Evolutionary conservation across 2,113 vertebrate genomes (phyloP).

Genomic region (Macrotus californicus): DNA sequence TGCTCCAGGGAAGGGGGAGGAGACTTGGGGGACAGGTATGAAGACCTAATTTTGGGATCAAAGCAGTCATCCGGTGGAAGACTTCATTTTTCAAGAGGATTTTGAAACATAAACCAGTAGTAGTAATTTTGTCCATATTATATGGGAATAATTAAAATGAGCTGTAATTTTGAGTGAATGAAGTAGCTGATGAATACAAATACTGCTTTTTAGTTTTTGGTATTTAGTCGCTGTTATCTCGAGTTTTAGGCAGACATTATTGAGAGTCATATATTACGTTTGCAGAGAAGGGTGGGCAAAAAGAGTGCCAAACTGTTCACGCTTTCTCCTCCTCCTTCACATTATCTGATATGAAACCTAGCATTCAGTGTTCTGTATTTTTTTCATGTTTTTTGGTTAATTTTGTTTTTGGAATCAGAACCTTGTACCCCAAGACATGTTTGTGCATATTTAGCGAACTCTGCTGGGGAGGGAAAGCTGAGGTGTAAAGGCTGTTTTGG

Average conservation of each 20-base stretch:
- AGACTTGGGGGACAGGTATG: neutral
- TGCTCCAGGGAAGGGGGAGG: neutral
- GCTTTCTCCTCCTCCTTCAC: neutral
- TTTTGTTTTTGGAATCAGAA: neutral
- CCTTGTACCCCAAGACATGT: neutral
- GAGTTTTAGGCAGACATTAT: slow-evolving; percentile 4
- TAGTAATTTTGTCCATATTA: neutral
- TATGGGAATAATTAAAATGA: neutral
- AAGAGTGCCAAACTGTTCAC: neutral
- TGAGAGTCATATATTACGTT: neutral
- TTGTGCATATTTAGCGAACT: slow-evolving; percentile 23
- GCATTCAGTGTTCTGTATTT: neutral
- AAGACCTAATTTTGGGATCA: slow-evolving; percentile 17
- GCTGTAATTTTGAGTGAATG: neutral
- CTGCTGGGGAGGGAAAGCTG: neutral
- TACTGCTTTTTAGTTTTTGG: neutral
- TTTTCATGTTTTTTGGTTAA: neutral
- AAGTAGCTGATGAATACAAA: neutral
- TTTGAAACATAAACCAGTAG: neutral
- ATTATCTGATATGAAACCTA: neutral
- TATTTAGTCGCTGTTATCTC: neutral
- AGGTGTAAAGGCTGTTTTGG: neutral
- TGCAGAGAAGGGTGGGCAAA: neutral
- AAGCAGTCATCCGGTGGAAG: neutral
- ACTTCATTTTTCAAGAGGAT: neutral